Percentiles rank a stretch among this genome's conserved stretches.
These are phyloP conservation scores for Protophormia terraenovae DNA, from an alignment of 2,888 invertebrate species.

Conservation along the genomic window DNA sequence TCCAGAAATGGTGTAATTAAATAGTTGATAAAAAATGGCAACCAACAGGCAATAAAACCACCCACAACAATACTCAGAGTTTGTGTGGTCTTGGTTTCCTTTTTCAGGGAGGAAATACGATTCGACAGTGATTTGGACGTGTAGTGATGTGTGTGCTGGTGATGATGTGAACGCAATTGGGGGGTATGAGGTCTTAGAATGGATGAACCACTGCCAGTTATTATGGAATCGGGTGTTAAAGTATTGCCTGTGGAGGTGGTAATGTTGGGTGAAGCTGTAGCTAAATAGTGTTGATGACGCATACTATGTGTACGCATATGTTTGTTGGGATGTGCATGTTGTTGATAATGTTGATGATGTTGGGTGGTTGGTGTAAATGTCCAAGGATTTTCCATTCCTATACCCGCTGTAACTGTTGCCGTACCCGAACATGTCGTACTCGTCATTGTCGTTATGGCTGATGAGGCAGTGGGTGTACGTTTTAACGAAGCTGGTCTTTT, in stretches of 20 bases:
- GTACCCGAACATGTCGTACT: slow-evolving; percentile 59
- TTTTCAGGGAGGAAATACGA: slow-evolving; percentile 86
- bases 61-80: slow-evolving; percentile 93
- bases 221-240: slow-evolving; percentile 26
- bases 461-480: slow-evolving; percentile 76
- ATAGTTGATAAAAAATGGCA: slow-evolving; percentile 93
- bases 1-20: slow-evolving; percentile 90
- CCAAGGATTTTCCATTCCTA: slow-evolving; percentile 60
- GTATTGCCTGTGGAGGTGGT: neutral
- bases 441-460: slow-evolving; percentile 74
- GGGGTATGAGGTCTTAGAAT: slow-evolving; percentile 55
- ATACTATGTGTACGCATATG: slow-evolving; percentile 64
- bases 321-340: slow-evolving; percentile 69
- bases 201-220: slow-evolving; percentile 46
- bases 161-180: slow-evolving; percentile 58
- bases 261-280: slow-evolving; percentile 18
- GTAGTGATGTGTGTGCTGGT: slow-evolving; percentile 70
- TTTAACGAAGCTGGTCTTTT: slow-evolving; percentile 77
- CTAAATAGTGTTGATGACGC: slow-evolving; percentile 72
- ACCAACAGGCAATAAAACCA: slow-evolving; percentile 93
- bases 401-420: slow-evolving; percentile 36
- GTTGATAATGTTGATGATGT: slow-evolving; percentile 69
- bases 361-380: slow-evolving; percentile 31
- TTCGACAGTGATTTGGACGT: slow-evolving; percentile 79
- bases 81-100: slow-evolving; percentile 94